These are phyloP conservation scores for Tapirus indicus DNA, from an alignment of 2,797 vertebrate species.

Conservation along the genomic window DNA sequence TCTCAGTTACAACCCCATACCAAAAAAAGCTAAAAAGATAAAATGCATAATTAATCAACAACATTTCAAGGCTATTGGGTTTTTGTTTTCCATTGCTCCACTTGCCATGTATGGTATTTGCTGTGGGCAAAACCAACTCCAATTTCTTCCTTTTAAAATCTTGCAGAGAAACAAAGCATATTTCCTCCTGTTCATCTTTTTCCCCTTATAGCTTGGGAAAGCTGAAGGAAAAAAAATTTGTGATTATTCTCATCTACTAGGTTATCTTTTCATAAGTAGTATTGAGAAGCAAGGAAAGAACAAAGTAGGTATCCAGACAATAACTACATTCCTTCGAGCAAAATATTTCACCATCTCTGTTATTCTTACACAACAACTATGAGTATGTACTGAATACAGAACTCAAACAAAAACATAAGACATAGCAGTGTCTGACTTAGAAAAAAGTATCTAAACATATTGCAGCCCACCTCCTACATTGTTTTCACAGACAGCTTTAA, in stretches of 20 bases:
- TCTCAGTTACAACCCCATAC: constrained; percentile 39
- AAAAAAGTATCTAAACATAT: constrained; percentile 1
- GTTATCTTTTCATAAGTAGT: constrained; percentile 3
- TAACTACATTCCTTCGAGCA: constrained; percentile 53
- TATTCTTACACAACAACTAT: background rate
- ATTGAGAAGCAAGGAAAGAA: background rate
- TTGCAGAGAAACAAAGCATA: constrained; percentile 60
- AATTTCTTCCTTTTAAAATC: constrained; percentile 66
- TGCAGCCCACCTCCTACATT: background rate
- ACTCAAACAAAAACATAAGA: background rate
- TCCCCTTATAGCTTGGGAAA: background rate
- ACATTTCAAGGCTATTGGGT: constrained; percentile 80
- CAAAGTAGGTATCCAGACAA: background rate
- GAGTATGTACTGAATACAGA: background rate
- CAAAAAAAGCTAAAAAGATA: background rate
- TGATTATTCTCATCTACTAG: background rate
- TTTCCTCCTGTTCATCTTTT: constrained; percentile 60
- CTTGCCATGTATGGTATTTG: constrained; percentile 66
- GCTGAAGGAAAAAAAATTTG: background rate
- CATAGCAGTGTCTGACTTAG: background rate
- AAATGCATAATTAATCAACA: constrained; percentile 68
- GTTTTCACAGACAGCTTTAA: constrained; percentile 77
- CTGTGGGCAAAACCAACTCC: constrained; percentile 79
- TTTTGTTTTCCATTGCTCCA: constrained; percentile 59
- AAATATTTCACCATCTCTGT: background rate